These are phyloP conservation scores for Urophycis tenuis DNA, from an alignment of 2,797 vertebrate species.

Conservation along the genomic window DNA sequence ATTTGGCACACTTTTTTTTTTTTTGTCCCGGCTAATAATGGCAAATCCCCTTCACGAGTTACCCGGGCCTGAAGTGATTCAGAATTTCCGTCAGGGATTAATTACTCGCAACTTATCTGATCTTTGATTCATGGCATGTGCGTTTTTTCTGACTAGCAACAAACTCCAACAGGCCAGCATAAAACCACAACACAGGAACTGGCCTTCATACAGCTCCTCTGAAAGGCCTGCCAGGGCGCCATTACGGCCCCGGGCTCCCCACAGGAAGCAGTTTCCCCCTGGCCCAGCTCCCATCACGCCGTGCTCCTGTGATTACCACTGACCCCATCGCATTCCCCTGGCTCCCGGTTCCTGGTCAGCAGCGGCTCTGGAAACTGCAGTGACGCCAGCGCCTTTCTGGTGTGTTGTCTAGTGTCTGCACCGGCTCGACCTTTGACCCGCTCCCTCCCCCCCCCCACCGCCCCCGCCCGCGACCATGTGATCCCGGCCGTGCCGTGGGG, in stretches of 20 bases:
- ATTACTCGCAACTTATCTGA: too few species aligned
- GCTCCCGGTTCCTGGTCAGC: slow-evolving; percentile 29
- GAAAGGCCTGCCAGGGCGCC: background rate
- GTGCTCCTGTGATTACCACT: slow-evolving; percentile 6
- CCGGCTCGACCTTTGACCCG: background rate
- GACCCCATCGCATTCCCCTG: slow-evolving; percentile 60
- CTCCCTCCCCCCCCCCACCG: background rate
- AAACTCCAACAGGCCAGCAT: background rate
- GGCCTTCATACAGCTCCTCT: background rate
- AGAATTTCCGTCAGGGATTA: background rate
- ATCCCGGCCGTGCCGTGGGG: slow-evolving; percentile 27
- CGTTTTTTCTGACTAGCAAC: too few species aligned
- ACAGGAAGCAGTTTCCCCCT: slow-evolving; percentile 38
- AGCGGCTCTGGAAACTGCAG: slow-evolving; percentile 50
- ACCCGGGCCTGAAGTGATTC: background rate
- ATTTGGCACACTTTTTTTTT: background rate
- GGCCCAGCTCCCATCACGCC: slow-evolving; percentile 39
- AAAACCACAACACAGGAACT: background rate
- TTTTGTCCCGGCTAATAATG: too few species aligned
- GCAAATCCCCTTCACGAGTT: too few species aligned
- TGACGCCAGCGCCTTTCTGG: slow-evolving; percentile 58
- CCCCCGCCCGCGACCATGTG: too few species aligned
- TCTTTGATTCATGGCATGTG: too few species aligned
- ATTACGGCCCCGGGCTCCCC: background rate
- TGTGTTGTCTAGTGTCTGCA: slow-evolving; percentile 38